Evolutionary conservation across 2,113 vertebrate species (phyloP).

Genomic region (Dunckerocampus dactyliophorus): DNA sequence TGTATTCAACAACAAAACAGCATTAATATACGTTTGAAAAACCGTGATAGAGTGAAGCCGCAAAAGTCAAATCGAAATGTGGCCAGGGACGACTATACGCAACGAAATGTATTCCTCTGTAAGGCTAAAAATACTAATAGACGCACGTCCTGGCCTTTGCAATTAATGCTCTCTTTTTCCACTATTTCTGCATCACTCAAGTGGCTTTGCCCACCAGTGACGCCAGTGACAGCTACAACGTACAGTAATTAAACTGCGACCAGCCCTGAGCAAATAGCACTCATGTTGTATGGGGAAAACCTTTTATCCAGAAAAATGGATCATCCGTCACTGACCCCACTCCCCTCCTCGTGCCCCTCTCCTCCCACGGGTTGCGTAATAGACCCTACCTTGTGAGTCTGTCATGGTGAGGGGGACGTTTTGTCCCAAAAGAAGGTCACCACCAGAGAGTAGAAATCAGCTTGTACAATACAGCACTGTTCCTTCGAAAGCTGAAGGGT

Average conservation of each 20-base stretch:
- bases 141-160: neutral
- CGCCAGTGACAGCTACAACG: slow-evolving; percentile 46
- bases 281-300: slow-evolving; percentile 33
- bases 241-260: slow-evolving; percentile 40
- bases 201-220: slow-evolving; percentile 31
- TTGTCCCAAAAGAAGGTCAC: slow-evolving; percentile 61
- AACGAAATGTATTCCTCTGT: neutral
- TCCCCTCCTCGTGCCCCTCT: slow-evolving; percentile 35
- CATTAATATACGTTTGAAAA: too few species aligned
- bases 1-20: too few species aligned
- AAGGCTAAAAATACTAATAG: too few species aligned
- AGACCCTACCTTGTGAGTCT: slow-evolving; percentile 62
- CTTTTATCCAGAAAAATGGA: slow-evolving; percentile 60
- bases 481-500: slow-evolving; percentile 30
- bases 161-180: slow-evolving; percentile 1
- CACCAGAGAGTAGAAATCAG: slow-evolving; percentile 55
- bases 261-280: slow-evolving; percentile 48
- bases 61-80: too few species aligned
- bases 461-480: slow-evolving; percentile 53
- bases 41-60: too few species aligned
- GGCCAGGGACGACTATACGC: too few species aligned
- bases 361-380: slow-evolving; percentile 56
- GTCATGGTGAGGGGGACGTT: slow-evolving; percentile 43
- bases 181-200: slow-evolving; percentile 24
- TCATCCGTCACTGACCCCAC: slow-evolving; percentile 41